phyloP scores from a whole-genome alignment of 2,888 invertebrate species.

The Protonemura montana region DNA sequence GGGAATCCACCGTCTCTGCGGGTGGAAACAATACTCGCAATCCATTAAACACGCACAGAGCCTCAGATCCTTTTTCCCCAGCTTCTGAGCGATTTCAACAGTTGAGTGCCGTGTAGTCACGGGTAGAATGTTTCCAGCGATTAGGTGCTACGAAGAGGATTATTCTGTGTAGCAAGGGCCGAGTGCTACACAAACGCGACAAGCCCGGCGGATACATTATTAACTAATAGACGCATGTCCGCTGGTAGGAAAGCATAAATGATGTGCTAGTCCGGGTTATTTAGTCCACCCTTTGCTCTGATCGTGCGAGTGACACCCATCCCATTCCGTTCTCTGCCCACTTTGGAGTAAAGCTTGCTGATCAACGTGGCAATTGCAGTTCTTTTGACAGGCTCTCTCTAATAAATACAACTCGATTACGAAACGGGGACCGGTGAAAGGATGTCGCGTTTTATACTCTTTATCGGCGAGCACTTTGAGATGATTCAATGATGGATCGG shows the following conservation, averaged over 20 bases:
- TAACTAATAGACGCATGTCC: constrained; percentile 25
- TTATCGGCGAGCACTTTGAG: neutral
- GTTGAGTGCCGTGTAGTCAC: neutral
- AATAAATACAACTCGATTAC: neutral
- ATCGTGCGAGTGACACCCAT: neutral
- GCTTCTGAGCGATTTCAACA: neutral
- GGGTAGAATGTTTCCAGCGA: neutral
- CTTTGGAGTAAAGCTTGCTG: neutral
- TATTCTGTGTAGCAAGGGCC: neutral
- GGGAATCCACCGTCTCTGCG: neutral
- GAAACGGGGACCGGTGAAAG: neutral
- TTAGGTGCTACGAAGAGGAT: neutral
- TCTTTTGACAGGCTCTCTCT: neutral
- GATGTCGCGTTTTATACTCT: neutral
- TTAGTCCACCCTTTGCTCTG: neutral
- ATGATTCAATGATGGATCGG: neutral
- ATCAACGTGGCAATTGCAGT: neutral
- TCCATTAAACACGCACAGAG: neutral
- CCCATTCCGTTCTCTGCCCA: neutral
- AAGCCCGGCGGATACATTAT: neutral
- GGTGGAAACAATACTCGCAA: neutral
- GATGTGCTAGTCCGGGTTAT: neutral
- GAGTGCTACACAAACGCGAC: neutral
- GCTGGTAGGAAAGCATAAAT: neutral
- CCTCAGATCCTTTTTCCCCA: neutral